These are phyloP conservation scores for Endomychus coccineus DNA, from an alignment of 2,888 invertebrate genomes.

Conservation along the genomic window DNA sequence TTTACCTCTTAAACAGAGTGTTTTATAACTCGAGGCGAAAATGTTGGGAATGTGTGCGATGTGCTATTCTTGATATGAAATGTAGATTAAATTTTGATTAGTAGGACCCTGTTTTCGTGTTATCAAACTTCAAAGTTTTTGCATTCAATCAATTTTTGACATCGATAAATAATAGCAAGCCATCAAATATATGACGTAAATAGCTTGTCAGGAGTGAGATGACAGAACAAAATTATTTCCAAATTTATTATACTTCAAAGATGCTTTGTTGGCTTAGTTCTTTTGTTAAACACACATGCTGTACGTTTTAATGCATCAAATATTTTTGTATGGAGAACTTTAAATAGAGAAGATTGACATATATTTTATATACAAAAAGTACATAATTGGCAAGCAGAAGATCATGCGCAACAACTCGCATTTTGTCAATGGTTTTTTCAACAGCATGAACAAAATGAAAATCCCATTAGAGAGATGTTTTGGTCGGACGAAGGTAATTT, in stretches of 20 bases:
- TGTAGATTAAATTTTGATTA: no score
- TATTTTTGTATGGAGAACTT: background rate
- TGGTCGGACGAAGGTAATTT: background rate
- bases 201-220: no score
- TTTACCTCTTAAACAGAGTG: no score
- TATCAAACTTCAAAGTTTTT: no score
- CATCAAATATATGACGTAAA: no score
- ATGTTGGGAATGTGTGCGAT: no score
- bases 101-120: no score
- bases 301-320: background rate
- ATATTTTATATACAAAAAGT: background rate
- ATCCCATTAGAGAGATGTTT: background rate
- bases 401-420: background rate
- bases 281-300: conserved; percentile 1
- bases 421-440: background rate
- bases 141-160: no score
- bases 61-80: no score
- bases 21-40: no score
- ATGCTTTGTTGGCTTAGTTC: background rate
- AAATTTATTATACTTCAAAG: conserved; percentile 4
- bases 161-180: no score
- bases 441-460: conserved; percentile 2
- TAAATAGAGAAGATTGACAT: background rate
- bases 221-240: conserved; percentile 6
- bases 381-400: background rate